Conservation (phyloP, 2,888 invertebrate genomes). For the Lymantria monacha region DNA sequence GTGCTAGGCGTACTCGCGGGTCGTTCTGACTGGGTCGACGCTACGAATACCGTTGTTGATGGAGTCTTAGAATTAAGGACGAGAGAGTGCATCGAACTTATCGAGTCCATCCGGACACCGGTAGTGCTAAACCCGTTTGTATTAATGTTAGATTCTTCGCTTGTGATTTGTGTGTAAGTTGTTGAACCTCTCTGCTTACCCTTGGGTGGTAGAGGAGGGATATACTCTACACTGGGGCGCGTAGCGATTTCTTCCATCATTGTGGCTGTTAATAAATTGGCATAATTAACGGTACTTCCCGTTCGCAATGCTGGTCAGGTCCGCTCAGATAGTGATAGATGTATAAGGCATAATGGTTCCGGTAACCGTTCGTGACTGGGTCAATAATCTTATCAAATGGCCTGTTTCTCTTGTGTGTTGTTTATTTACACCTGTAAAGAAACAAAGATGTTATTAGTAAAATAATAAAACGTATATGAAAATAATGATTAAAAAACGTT, state of each 20-base stretch:
- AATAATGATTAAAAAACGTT: background rate
- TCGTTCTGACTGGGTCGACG: slow-evolving; percentile 77
- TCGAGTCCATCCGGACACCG: slow-evolving; percentile 63
- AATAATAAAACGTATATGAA: background rate
- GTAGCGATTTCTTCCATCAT: slow-evolving; percentile 80
- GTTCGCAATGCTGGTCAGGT: slow-evolving; percentile 68
- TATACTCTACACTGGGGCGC: slow-evolving; percentile 70
- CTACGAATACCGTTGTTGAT: slow-evolving; percentile 80
- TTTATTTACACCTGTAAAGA: slow-evolving; percentile 68
- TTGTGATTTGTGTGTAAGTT: slow-evolving; percentile 72
- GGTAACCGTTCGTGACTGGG: slow-evolving; percentile 67
- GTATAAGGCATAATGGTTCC: slow-evolving; percentile 80
- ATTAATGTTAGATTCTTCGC: slow-evolving; percentile 48
- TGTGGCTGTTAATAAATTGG: slow-evolving; percentile 60
- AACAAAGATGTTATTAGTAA: slow-evolving; percentile 25
- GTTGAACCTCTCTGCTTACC: slow-evolving; percentile 71
- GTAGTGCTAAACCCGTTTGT: slow-evolving; percentile 58
- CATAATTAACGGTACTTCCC: slow-evolving; percentile 74
- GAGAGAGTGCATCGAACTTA: slow-evolving; percentile 81
- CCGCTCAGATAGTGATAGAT: slow-evolving; percentile 63
- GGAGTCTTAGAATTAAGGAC: slow-evolving; percentile 79
- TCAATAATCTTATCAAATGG: slow-evolving; percentile 59
- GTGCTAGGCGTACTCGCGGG: slow-evolving; percentile 68
- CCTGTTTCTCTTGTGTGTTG: slow-evolving; percentile 51
- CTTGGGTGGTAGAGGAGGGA: slow-evolving; percentile 83